A percentile compares a stretch with the other conserved stretches of the same genome.
These are phyloP conservation scores for Drosophila leontia DNA, from an alignment of 1,140 invertebrate genomes.

Conservation along the genomic window DNA sequence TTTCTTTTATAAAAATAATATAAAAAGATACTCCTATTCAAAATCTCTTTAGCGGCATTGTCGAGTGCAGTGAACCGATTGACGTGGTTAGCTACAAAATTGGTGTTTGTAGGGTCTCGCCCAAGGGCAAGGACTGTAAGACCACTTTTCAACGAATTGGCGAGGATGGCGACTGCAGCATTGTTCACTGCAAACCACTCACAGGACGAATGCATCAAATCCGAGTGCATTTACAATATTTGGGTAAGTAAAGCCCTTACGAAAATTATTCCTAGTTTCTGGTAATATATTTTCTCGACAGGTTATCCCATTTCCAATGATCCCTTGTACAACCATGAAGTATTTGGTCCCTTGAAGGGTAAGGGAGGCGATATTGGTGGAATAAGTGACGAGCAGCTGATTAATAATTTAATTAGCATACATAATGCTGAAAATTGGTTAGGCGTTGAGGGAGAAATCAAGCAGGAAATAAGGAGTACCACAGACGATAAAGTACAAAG, in stretches of 20 bases:
- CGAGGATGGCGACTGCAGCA: constrained; percentile 94
- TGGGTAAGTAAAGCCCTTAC: constrained; percentile 87
- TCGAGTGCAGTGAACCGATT: constrained; percentile 96
- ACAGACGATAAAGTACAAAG: background rate
- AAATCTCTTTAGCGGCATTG: constrained; percentile 88
- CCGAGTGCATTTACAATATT: constrained; percentile 98
- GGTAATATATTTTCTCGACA: constrained; percentile 1
- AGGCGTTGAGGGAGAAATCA: constrained; percentile 92
- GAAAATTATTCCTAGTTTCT: background rate
- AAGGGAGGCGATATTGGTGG: constrained; percentile 96
- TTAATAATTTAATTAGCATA: constrained; percentile 94
- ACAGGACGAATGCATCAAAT: constrained; percentile 99
- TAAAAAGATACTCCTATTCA: background rate
- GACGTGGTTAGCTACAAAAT: constrained; percentile 98
- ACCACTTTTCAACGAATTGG: constrained; percentile 96
- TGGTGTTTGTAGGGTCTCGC: constrained; percentile 96
- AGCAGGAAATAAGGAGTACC: constrained; percentile 85
- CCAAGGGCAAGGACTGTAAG: constrained; percentile 95
- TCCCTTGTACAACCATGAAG: constrained; percentile 96
- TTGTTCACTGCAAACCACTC: constrained; percentile 96
- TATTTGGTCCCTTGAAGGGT: constrained; percentile 96
- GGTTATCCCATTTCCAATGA: constrained; percentile 97
- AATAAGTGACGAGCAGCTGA: constrained; percentile 95
- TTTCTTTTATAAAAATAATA: background rate
- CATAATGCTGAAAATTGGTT: constrained; percentile 97